Evolutionary conservation across 2,797 vertebrate species (phyloP), one percentile per base, ranked within the genome.

Genomic region (Vireo griseus): DNA sequence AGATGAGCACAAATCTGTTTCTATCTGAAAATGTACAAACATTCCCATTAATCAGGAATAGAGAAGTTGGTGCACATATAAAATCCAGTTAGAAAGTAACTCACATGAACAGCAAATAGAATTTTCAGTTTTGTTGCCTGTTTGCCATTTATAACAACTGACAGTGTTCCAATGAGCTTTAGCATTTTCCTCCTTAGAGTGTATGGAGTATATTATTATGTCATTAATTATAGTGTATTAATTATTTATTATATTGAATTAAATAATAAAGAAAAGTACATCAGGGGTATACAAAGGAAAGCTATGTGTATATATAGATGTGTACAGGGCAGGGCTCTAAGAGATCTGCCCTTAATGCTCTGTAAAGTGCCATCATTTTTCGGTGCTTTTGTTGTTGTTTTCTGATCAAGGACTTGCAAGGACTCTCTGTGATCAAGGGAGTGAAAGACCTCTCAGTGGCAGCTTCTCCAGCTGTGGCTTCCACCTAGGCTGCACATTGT

Each of bases 391-490:
- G 52, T 18, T 55, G 14, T 65, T 40, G 13, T 29, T 65, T 66
- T 81, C 37, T 63, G 28, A 16, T 24, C 0, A 5, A 76, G 35
- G 29, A 48, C 44, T 66, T 63, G 40, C 8, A 85, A 82, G 48
- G 40, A 10, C 18, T 62, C 28, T 28, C 40, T 47, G 19, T 61
- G 63, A 61, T 20, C 39, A 40, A 39, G 55, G 61, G 57, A 42
- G 26, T 59, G 66, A 83, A 83, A 47, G 50, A 31, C 19, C 18
- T 26, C 66, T 75, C 31, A 15, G 55, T 21, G 31, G 42, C 89
- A 92, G 62, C 62, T 83, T 75, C 77, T 91, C 54, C 69, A 86
- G 79, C 75, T 94, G 68, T 73, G 69, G 55, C 68, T 92, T 90
- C 51, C 85, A 95, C 89, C 91, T 51, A 26, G 50, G 37, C 81